Percentiles rank a stretch among this genome's conserved stretches.
Conservation (phyloP, 2,113 vertebrate species). For the Hemichromis elongatus region DNA sequence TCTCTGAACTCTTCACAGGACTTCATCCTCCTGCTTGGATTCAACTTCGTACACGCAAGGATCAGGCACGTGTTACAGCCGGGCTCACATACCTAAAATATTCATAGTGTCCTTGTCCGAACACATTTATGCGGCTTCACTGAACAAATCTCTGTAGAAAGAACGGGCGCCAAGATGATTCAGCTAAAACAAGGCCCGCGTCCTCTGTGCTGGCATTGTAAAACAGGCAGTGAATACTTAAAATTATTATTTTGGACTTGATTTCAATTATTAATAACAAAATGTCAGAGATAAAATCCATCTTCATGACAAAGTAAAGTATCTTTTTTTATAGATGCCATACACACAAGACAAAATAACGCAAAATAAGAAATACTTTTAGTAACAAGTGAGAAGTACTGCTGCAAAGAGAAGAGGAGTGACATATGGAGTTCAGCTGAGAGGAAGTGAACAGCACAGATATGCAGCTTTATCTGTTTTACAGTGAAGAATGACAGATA, state of each 20-base stretch:
- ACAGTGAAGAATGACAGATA: neutral
- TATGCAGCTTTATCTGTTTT: neutral
- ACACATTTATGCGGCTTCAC: constrained; percentile 48
- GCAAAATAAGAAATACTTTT: neutral
- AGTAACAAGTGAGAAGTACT: neutral
- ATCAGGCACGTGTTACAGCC: constrained; percentile 21
- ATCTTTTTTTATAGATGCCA: neutral
- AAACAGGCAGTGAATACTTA: neutral
- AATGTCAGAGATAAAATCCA: neutral
- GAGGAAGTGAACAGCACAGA: neutral
- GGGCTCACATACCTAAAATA: constrained; percentile 54
- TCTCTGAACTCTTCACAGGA: neutral
- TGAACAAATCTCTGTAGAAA: constrained; percentile 40
- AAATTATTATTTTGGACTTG: neutral
- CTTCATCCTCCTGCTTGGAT: neutral
- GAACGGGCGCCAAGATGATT: constrained; percentile 17
- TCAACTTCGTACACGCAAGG: neutral
- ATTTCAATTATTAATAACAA: neutral
- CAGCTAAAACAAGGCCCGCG: constrained; percentile 1
- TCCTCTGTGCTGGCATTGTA: neutral
- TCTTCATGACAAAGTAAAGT: neutral
- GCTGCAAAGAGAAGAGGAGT: neutral
- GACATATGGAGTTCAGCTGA: neutral
- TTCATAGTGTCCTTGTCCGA: constrained; percentile 66
- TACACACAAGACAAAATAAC: neutral